Conservation (phyloP, 2,113 vertebrate genomes). For the Epinephelus cyanopodus region DNA sequence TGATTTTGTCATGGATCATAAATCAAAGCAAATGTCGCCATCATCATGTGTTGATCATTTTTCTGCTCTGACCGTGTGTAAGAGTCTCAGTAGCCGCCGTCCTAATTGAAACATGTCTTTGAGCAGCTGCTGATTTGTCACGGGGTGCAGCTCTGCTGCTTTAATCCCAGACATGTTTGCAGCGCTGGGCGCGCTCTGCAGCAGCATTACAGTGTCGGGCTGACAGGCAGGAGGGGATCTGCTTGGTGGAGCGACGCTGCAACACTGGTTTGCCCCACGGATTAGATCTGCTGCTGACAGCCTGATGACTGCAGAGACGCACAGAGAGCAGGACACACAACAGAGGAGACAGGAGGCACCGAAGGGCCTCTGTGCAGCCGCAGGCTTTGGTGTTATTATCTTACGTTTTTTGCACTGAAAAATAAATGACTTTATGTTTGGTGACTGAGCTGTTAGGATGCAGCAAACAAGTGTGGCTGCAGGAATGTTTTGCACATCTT, state of each 20-base stretch:
- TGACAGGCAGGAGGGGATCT: conserved; percentile 56
- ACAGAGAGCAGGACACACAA: conserved; percentile 20
- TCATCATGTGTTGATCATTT: neutral
- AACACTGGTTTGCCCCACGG: conserved; percentile 51
- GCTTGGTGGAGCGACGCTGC: conserved; percentile 56
- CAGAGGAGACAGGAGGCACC: neutral
- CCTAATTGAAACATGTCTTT: conserved; percentile 30
- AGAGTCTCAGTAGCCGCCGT: neutral
- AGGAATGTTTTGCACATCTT: too few relatives aligned
- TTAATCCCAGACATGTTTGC: conserved; percentile 46
- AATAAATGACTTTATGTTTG: neutral
- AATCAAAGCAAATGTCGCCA: neutral
- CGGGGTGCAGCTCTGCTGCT: conserved; percentile 11
- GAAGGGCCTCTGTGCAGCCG: neutral
- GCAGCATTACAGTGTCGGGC: conserved; percentile 17
- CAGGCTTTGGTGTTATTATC: neutral
- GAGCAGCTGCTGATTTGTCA: conserved; percentile 42
- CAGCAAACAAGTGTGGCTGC: neutral
- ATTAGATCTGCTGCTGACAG: conserved; percentile 70
- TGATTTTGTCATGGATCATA: neutral
- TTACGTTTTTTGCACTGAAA: neutral
- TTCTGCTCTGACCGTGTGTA: neutral
- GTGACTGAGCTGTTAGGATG: neutral
- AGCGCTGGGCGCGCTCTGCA: conserved; percentile 1
- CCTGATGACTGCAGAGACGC: conserved; percentile 45